These are phyloP conservation scores for Sebastes diploproa DNA, from an alignment of 2,797 vertebrate genomes.

Conservation along the genomic window DNA sequence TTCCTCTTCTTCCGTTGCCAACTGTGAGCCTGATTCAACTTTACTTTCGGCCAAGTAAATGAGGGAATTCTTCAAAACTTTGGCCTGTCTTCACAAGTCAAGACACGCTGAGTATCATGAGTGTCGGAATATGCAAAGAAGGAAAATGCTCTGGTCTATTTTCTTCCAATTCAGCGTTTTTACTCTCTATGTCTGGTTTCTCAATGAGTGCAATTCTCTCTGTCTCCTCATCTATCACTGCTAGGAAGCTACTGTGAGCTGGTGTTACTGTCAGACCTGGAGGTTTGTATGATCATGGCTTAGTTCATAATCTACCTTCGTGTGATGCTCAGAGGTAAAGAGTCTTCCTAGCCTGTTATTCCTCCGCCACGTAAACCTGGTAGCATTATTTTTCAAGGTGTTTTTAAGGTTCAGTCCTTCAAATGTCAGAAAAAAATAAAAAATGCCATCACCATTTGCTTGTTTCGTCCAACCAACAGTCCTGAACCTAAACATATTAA, in stretches of 20 bases:
- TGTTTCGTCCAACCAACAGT: neutral
- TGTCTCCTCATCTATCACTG: slow-evolving; percentile 18
- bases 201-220: slow-evolving; percentile 4
- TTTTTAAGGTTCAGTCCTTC: no score
- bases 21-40: slow-evolving; percentile 38
- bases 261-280: neutral
- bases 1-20: slow-evolving; percentile 23
- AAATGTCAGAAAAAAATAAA: no score
- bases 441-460: no score
- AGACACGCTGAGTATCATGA: slow-evolving; percentile 46
- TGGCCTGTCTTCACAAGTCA: slow-evolving; percentile 60
- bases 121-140: slow-evolving; percentile 49
- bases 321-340: neutral
- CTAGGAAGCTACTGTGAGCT: neutral
- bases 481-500: neutral
- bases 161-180: slow-evolving; percentile 33
- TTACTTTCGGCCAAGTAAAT: slow-evolving; percentile 50
- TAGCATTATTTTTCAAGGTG: neutral
- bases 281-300: neutral
- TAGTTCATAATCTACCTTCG: neutral
- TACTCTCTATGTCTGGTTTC: slow-evolving; percentile 1
- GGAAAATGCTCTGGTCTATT: slow-evolving; percentile 29
- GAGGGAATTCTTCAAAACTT: slow-evolving; percentile 62
- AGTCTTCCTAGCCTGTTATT: neutral
- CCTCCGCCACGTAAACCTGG: neutral